Base-by-base conservation (phyloP, 2,113 vertebrate genomes). In the Gallinago jamesoni region DNA sequence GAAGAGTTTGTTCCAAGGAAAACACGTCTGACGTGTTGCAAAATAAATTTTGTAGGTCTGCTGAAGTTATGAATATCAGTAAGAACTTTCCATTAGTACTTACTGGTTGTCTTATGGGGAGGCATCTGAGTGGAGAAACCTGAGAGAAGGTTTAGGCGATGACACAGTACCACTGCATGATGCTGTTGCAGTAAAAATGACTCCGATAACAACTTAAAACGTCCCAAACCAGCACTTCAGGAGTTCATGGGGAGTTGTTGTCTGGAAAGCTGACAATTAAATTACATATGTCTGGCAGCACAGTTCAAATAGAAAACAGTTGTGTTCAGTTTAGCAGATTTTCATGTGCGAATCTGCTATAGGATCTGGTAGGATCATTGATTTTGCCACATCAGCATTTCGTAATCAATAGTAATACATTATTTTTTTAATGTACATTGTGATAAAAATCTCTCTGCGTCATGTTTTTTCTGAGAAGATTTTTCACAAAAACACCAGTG, bases 261-360 rank as follows among this genome's bases (percentile, higher is more conserved):
- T 28, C 48, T 81, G 28, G 31, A 39, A 76, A 80, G 47, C 47
- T 80, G 78, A 31, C 48, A 33, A 35, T 53, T 84, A 43, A 56
- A 64, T 75, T 67, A 10, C 3, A 1, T 17, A 4, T 15, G 18
- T 50, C 33, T 66, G 31, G 27, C 56, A 69, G n/a, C 55, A 70
- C 16, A 35, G 35, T 75, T 79, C 27, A 24, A 27, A 27, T 1
- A 22, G 25, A 23, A 20, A 30, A 37, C 14, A 43, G 30, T 17
- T 53, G 9, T 21, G 3, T 53, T 83, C 37, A 20, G 25, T 22
- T 74, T 78, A 47, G n/a, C 22, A 52, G 8, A 21, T 87, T 69
- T 79, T 70, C 50, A 28, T 1, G 0, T 19, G 16, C 0, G 0
- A 30, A 12, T 41, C 33, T n/a, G n/a, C 6, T 67, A 8, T 67